phyloP scores from a whole-genome alignment of 1,140 invertebrate species.

The Amphibalanus amphitrite region DNA sequence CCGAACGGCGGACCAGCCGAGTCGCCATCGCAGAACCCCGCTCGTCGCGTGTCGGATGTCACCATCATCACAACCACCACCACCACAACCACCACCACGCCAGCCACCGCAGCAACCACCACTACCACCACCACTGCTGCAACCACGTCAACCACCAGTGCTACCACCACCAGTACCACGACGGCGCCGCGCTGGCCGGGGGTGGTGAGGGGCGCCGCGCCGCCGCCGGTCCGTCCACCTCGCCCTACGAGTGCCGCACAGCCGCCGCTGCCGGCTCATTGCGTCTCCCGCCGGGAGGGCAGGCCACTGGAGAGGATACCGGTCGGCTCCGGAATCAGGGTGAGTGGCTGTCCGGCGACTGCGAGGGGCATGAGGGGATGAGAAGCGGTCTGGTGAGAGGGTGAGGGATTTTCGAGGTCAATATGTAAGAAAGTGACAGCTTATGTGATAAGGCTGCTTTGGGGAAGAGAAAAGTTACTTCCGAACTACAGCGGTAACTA shows the following conservation, averaged over 20 bases:
- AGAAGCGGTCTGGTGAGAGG: no score
- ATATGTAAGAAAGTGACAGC: no score
- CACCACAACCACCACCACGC: background rate
- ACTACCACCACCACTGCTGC: background rate
- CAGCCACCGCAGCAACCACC: background rate
- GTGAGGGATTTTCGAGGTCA: no score
- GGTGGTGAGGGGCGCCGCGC: no score
- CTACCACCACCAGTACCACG: no score
- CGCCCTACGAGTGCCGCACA: background rate
- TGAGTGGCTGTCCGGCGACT: background rate
- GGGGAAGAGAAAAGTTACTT: no score
- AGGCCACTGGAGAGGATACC: background rate
- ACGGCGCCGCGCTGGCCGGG: no score
- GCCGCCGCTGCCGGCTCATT: background rate
- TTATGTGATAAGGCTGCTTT: no score
- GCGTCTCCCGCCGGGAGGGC: background rate
- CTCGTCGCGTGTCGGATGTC: background rate
- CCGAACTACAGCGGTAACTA: no score
- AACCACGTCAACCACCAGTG: background rate
- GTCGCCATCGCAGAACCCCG: background rate
- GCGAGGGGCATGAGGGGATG: no score
- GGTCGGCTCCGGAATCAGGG: background rate
- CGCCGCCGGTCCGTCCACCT: no score
- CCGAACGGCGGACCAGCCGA: no score
- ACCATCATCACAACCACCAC: background rate